These are phyloP conservation scores for Austrolebias charrua DNA, from an alignment of 2,797 vertebrate genomes.

Conservation along the genomic window DNA sequence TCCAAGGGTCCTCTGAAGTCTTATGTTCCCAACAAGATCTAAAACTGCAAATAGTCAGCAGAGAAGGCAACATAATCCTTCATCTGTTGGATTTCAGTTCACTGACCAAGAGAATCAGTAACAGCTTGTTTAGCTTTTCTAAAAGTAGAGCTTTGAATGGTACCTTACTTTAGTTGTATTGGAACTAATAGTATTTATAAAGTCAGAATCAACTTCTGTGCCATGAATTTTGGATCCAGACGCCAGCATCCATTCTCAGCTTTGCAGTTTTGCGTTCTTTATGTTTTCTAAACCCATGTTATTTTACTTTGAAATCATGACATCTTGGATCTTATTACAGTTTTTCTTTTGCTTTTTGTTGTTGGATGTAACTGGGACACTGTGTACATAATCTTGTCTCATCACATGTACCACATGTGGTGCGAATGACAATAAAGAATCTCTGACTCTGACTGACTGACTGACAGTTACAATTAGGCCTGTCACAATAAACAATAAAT, in stretches of 20 bases:
- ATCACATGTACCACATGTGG: too few species aligned
- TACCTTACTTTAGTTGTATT: slow-evolving; percentile 9
- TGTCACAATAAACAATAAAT: too few species aligned
- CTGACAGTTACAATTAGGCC: too few species aligned
- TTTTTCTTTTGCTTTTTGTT: too few species aligned
- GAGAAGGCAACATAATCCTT: slow-evolving; percentile 50
- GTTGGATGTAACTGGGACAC: too few species aligned
- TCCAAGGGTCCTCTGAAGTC: slow-evolving; percentile 46
- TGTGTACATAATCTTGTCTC: too few species aligned
- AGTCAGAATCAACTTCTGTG: too few species aligned
- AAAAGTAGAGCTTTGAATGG: slow-evolving; percentile 10
- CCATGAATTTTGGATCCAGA: slow-evolving; percentile 5
- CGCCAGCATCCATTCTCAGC: not conserved
- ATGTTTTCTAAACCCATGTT: too few species aligned
- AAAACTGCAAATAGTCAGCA: slow-evolving; percentile 39
- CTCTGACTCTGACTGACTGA: too few species aligned
- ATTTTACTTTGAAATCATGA: slow-evolving; percentile 7
- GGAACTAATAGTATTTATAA: slow-evolving; percentile 10
- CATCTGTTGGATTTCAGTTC: slow-evolving; percentile 47
- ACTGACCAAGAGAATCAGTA: slow-evolving; percentile 21
- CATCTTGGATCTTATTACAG: too few species aligned
- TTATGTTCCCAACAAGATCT: slow-evolving; percentile 54
- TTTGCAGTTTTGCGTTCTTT: slow-evolving; percentile 4
- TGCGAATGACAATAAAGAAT: too few species aligned
- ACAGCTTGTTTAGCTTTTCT: slow-evolving; percentile 5